These are phyloP conservation scores for Pegea sp. DNA, from an alignment of 23 tunicate species.

Conservation along the genomic window DNA sequence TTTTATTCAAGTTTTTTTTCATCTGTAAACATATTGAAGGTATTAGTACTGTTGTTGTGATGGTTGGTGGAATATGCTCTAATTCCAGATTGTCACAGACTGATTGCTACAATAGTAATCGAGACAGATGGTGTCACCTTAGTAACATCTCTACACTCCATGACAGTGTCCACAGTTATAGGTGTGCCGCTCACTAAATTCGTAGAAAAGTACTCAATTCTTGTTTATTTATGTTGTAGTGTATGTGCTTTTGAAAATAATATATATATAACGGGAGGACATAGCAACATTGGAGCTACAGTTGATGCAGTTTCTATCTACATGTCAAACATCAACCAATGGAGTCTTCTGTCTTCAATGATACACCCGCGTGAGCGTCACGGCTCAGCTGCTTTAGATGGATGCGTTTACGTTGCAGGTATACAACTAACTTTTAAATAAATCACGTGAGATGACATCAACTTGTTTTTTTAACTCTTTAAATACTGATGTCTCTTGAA, in stretches of 20 bases:
- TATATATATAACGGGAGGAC: constrained; percentile 91
- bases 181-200: constrained; percentile 5
- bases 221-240: constrained; percentile 5
- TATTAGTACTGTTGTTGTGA: constrained; percentile 55
- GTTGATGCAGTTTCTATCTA: constrained; percentile 67
- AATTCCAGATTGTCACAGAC: constrained; percentile 57
- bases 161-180: constrained; percentile 69
- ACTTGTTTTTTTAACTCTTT: too few relatives aligned
- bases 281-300: constrained; percentile 67
- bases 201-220: neutral
- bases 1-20: too few relatives aligned
- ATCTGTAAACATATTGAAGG: constrained; percentile 16
- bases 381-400: constrained; percentile 88
- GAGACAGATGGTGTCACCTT: constrained; percentile 45
- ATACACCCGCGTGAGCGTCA: constrained; percentile 68
- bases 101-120: constrained; percentile 46
- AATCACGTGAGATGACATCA: too few relatives aligned
- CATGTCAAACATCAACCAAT: constrained; percentile 46
- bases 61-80: constrained; percentile 88
- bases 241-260: constrained; percentile 75
- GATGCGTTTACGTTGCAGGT: constrained; percentile 84
- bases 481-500: too few relatives aligned
- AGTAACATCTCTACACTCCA: constrained; percentile 60
- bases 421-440: too few relatives aligned
- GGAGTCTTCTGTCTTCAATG: constrained; percentile 70